Evolutionary conservation across 2,797 vertebrate species (phyloP).

Genomic region (Enteromius unitaeniatus): DNA sequence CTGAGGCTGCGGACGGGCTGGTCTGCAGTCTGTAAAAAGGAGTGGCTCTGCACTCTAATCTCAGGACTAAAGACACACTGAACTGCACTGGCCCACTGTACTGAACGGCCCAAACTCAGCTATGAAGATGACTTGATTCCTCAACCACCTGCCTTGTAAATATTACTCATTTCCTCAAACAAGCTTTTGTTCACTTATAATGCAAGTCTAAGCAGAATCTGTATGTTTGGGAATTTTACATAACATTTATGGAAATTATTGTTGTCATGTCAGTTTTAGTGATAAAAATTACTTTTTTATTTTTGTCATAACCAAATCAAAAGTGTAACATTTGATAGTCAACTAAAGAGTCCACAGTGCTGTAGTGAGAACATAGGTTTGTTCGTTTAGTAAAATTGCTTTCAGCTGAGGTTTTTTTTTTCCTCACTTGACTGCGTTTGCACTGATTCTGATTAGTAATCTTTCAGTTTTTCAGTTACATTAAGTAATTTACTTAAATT

Average conservation of each 20-base stretch:
- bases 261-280: neutral
- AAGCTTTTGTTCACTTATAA: neutral
- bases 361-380: neutral
- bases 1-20: slow-evolving; percentile 72
- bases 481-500: neutral
- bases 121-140: neutral
- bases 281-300: neutral
- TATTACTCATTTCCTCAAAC: neutral
- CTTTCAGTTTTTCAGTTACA: neutral
- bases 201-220: neutral
- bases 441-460: neutral
- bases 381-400: neutral
- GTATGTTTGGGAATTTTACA: neutral
- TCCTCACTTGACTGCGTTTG: neutral
- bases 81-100: slow-evolving; percentile 60
- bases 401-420: neutral
- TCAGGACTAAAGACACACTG: slow-evolving; percentile 44
- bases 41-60: slow-evolving; percentile 42
- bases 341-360: neutral
- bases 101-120: neutral
- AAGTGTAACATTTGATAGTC: neutral
- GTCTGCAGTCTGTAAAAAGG: slow-evolving; percentile 68
- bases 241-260: neutral
- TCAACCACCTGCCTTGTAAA: neutral
- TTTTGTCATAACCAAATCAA: neutral